A percentile compares a stretch with the other conserved stretches of the same genome.
Evolutionary conservation across 2,797 vertebrate species (phyloP).

Genomic region (Thalassophryne amazonica): DNA sequence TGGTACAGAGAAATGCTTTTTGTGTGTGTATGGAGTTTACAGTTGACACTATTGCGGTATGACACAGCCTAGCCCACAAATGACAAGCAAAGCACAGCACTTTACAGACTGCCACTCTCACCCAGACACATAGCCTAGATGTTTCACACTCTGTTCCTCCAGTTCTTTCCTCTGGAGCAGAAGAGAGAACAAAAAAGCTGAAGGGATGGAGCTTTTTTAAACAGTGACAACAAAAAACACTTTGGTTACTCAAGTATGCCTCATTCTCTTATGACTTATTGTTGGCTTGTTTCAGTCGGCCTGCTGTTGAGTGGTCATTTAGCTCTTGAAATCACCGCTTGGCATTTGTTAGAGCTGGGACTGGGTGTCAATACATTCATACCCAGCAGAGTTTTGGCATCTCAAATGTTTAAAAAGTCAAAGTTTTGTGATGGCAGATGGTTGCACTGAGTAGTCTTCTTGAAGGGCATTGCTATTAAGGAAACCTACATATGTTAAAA

Average conservation of each 20-base stretch:
- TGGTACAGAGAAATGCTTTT: constrained; percentile 56
- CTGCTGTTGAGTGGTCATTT: constrained; percentile 23
- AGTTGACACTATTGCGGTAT: constrained; percentile 49
- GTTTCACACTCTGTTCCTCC: constrained; percentile 39
- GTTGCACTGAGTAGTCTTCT: constrained; percentile 34
- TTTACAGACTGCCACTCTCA: constrained; percentile 78
- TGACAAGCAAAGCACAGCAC: constrained; percentile 78
- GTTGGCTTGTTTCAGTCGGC: constrained; percentile 26
- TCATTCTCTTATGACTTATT: constrained; percentile 41
- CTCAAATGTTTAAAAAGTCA: background rate
- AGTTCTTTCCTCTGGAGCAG: background rate
- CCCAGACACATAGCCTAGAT: constrained; percentile 55
- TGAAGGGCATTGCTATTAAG: constrained; percentile 22
- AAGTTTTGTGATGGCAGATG: background rate
- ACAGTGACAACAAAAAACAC: too few relatives aligned
- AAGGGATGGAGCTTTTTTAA: too few relatives aligned
- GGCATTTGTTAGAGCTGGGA: constrained; percentile 37
- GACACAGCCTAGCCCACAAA: constrained; percentile 66
- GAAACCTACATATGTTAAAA: background rate
- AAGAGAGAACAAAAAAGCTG: too few relatives aligned
- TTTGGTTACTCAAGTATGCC: constrained; percentile 51
- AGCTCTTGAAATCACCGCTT: constrained; percentile 1
- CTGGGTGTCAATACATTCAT: constrained; percentile 29
- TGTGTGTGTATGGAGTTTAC: constrained; percentile 8
- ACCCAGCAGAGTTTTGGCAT: background rate